Evolutionary conservation across 2,113 vertebrate genomes (phyloP), one percentile per base, ranked within the genome.

Genomic region (Mesocricetus auratus): DNA sequence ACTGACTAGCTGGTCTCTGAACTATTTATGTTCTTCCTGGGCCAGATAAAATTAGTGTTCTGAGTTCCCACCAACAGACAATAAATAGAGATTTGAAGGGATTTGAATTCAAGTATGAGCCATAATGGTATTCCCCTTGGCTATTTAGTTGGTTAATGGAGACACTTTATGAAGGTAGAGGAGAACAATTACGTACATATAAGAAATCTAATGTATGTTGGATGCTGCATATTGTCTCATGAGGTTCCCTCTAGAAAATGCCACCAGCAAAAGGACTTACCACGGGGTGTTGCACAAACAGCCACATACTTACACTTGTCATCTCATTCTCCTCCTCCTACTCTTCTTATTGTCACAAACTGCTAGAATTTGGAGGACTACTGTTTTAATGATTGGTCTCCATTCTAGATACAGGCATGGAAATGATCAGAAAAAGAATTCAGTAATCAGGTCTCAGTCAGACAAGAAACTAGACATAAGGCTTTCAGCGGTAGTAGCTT

Each of bases 201-300:
- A 39, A 90, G 58, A 74, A n/a, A 1, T 1, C 13, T 45, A 64
- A 39, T 64, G 12, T 77, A 26, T 15, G 33, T 9, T 62, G n/a
- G 3, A 17, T 64, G 31, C 15, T n/a, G 3, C 26, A 78, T 50
- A 71, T 21, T 53, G 33, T 78, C 5, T 36, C 10, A 45, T 36
- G 33, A 91, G 79, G n/a, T 31, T 24, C 21, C 0, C n/a, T 69
- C 58, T 68, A 15, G 17, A 47, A 17, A 89, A 39, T 15, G 19
- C 15, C 0, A 5, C 79, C 50, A n/a, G 6, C 3, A 13, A 73
- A 93, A 69, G 19, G 21, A 75, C 6, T 19, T 42, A 36, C 0
- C 26, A 0, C 13, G 7, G 1, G 68, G 5, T 83, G n/a, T 45
- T 1, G 0, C 74, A 31, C 75, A 26, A 85, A 7, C 39, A 73